phyloP scores from a whole-genome alignment of 2,888 invertebrate species.

The Lasioglossum zephyrum region DNA sequence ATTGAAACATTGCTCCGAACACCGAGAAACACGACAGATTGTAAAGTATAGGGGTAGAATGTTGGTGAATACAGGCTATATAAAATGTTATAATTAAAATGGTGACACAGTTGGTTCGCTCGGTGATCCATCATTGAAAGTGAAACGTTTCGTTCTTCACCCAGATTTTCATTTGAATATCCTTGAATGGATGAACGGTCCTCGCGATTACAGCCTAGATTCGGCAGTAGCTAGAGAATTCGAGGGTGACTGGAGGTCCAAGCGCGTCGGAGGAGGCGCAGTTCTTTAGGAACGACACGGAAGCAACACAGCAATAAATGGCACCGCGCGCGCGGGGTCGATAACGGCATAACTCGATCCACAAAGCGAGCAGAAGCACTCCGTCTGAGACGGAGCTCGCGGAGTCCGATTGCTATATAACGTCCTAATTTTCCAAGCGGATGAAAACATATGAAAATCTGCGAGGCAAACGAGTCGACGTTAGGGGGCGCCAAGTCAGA shows the following conservation, averaged over 20 bases:
- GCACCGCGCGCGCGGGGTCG: constrained; percentile 15
- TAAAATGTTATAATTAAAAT: not conserved
- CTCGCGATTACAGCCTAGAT: constrained; percentile 1
- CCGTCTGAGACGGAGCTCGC: constrained; percentile 43
- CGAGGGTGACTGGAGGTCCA: not conserved
- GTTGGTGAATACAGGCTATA: not conserved
- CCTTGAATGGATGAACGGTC: constrained; percentile 4
- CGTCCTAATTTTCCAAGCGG: constrained; percentile 84
- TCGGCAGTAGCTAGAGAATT: not conserved
- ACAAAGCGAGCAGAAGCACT: constrained; percentile 39
- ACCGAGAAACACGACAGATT: not conserved
- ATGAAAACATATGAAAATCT: constrained; percentile 84
- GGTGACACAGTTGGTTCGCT: not conserved
- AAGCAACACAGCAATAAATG: constrained; percentile 11
- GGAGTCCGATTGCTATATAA: constrained; percentile 73
- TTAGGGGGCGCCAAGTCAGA: constrained; percentile 81
- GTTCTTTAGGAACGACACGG: not conserved
- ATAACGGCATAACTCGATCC: constrained; percentile 46
- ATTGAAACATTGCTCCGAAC: not conserved
- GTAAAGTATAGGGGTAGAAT: not conserved
- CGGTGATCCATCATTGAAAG: not conserved
- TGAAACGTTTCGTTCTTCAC: not conserved
- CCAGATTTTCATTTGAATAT: constrained; percentile 7
- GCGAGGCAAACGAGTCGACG: constrained; percentile 82
- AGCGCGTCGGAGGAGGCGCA: not conserved